A percentile compares a stretch with the other conserved stretches of the same genome.
These are phyloP conservation scores for Mycalesis mineus DNA, from an alignment of 2,888 invertebrate genomes.

Conservation along the genomic window DNA sequence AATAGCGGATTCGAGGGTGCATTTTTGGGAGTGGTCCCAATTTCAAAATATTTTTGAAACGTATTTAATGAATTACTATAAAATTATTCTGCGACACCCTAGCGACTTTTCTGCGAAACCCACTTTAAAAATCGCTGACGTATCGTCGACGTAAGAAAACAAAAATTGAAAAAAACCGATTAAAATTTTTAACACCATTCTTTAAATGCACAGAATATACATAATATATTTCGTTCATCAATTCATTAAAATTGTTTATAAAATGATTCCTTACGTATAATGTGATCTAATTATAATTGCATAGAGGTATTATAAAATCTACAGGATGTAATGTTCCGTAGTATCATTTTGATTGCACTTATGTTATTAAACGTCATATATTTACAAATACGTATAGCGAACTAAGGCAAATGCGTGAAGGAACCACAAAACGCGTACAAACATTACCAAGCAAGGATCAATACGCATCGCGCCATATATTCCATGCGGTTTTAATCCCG, in stretches of 20 bases:
- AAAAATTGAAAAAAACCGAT: too few relatives aligned
- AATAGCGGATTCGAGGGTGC: too few relatives aligned
- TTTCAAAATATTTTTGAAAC: too few relatives aligned
- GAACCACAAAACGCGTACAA: slow-evolving; percentile 54
- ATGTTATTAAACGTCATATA: slow-evolving; percentile 30
- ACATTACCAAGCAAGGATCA: slow-evolving; percentile 23
- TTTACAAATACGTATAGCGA: slow-evolving; percentile 37
- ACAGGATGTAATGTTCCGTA: slow-evolving; percentile 8
- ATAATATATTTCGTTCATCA: neutral
- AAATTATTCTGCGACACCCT: too few relatives aligned
- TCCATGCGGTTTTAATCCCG: too few relatives aligned
- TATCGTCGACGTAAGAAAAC: too few relatives aligned
- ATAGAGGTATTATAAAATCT: slow-evolving; percentile 27
- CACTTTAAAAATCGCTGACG: too few relatives aligned
- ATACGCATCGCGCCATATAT: too few relatives aligned
- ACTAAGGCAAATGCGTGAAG: slow-evolving; percentile 67
- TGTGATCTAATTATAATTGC: slow-evolving; percentile 27
- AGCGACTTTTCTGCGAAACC: too few relatives aligned
- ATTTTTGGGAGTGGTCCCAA: too few relatives aligned
- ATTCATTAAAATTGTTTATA: slow-evolving; percentile 10
- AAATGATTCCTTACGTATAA: slow-evolving; percentile 14
- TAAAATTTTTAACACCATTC: neutral
- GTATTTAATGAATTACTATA: too few relatives aligned
- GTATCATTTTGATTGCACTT: slow-evolving; percentile 33
- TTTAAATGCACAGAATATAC: too few relatives aligned